Conservation (phyloP, 1,140 invertebrate genomes). For the Achroia grisella region DNA sequence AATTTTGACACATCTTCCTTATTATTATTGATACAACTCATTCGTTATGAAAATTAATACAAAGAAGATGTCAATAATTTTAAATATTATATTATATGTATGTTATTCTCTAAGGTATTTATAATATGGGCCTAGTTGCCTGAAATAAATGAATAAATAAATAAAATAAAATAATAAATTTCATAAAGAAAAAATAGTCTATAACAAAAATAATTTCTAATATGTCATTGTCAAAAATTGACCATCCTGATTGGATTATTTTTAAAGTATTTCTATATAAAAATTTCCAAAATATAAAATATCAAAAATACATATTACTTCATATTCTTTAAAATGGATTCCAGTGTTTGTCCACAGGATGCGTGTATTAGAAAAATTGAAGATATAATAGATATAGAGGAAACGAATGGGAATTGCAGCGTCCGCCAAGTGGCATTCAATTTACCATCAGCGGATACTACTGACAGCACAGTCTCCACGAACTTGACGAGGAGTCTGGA, state of each 20-base stretch:
- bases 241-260: slow-evolving; percentile 8
- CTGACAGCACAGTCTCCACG: slow-evolving; percentile 27
- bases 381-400: slow-evolving; percentile 61
- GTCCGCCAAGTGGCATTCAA: slow-evolving; percentile 50
- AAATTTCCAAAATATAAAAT: slow-evolving; percentile 35
- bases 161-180: too few species aligned
- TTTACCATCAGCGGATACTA: slow-evolving; percentile 34
- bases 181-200: too few species aligned
- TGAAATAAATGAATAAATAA: too few species aligned
- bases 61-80: too few species aligned
- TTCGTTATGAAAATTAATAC: too few species aligned
- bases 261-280: slow-evolving; percentile 15
- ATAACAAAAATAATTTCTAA: too few species aligned
- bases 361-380: slow-evolving; percentile 55
- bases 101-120: too few species aligned
- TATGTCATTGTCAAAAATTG: slow-evolving; percentile 4
- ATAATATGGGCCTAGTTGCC: too few species aligned
- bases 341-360: slow-evolving; percentile 17
- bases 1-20: too few species aligned
- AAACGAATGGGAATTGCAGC: slow-evolving; percentile 49
- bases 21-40: too few species aligned
- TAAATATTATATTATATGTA: too few species aligned
- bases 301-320: slow-evolving; percentile 18
- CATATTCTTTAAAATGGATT: slow-evolving; percentile 32
- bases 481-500: slow-evolving; percentile 41